phyloP scores from a whole-genome alignment of 2,113 vertebrate species.

The Ursus arctos region DNA sequence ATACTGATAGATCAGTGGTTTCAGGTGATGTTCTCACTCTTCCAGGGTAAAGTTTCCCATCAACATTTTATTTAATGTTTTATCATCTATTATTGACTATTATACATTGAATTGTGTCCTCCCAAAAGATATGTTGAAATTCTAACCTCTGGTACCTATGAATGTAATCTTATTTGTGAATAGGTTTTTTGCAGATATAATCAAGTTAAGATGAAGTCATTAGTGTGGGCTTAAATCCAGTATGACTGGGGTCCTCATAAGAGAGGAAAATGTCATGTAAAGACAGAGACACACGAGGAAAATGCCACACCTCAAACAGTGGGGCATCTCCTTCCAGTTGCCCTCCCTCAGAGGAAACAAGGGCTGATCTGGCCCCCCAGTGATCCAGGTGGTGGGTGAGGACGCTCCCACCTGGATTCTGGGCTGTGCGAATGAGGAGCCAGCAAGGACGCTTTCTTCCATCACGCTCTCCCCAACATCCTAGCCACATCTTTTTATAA shows the following conservation, averaged over 20 bases:
- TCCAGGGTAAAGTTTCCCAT: neutral
- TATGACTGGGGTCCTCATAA: neutral
- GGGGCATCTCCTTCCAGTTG: neutral
- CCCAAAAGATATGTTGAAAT: neutral
- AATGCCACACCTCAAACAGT: neutral
- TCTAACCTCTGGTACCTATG: neutral
- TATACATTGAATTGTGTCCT: neutral
- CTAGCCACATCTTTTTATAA: neutral
- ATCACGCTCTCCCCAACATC: neutral
- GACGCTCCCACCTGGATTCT: neutral
- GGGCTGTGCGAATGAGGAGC: fast-evolving
- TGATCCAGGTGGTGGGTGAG: fast-evolving
- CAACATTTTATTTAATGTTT: neutral
- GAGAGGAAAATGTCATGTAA: neutral
- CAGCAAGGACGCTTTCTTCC: neutral
- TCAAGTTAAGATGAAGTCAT: neutral
- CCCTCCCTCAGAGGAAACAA: neutral
- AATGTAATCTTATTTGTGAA: neutral
- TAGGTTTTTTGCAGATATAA: neutral
- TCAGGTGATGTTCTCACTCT: neutral
- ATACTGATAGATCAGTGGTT: neutral
- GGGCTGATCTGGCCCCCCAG: neutral
- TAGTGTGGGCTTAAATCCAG: neutral
- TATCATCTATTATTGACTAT: neutral
- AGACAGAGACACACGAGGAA: neutral